A percentile compares a stretch with the other conserved stretches of the same genome.
phyloP scores from a whole-genome alignment of 1,140 invertebrate species.

The Diuraphis noxia region DNA sequence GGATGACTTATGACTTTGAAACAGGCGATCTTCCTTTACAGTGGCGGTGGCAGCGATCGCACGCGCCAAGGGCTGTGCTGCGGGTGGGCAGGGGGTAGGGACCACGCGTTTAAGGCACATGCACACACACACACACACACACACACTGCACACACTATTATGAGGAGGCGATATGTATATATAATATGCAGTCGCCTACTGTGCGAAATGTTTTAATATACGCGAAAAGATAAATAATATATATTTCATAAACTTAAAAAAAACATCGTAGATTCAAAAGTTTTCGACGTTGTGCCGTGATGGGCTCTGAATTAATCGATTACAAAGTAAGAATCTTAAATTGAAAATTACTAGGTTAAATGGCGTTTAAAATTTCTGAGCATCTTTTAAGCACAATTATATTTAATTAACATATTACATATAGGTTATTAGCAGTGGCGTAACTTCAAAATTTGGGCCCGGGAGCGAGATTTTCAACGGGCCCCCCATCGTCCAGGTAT shows the following conservation, averaged over 20 bases:
- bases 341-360: not conserved
- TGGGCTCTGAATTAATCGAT: not conserved
- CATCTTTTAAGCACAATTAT: not conserved
- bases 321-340: not conserved
- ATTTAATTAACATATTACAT: not conserved
- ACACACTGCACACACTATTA: not conserved
- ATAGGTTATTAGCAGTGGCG: not conserved
- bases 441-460: not conserved
- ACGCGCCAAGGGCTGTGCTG: not conserved
- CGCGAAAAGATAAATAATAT: not conserved
- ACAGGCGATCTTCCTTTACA: slow-evolving; percentile 11
- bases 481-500: too few relatives aligned
- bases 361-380: not conserved
- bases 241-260: too few relatives aligned
- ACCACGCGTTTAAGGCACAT: not conserved
- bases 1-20: slow-evolving; percentile 48
- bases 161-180: not conserved
- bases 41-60: not conserved
- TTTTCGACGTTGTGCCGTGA: not conserved
- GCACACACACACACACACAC: not conserved
- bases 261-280: not conserved
- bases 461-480: too few relatives aligned
- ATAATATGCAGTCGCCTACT: not conserved
- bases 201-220: not conserved
- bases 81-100: not conserved